Percentiles rank a stretch among this genome's conserved stretches.
Evolutionary conservation across 2,797 vertebrate species (phyloP).

Genomic region (Sebastes hubbsi): DNA sequence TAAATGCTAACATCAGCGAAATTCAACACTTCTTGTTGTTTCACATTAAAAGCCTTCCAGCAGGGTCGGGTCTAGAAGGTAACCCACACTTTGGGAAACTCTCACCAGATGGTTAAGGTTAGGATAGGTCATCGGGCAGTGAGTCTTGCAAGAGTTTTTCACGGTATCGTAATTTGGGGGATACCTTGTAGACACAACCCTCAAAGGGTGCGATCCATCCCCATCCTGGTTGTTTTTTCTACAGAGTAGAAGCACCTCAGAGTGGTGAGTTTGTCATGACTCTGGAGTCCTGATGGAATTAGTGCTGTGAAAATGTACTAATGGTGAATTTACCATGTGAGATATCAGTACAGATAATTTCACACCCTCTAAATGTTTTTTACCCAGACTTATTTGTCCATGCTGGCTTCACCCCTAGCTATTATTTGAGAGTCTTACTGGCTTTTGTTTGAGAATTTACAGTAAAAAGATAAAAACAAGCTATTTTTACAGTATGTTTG

Average conservation of each 20-base stretch:
- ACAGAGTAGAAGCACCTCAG: too few relatives aligned
- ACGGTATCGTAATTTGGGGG: too few relatives aligned
- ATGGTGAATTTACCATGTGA: neutral
- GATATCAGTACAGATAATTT: neutral
- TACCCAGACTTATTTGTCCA: accelerated
- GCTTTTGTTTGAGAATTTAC: neutral
- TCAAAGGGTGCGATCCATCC: neutral
- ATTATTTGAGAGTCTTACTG: neutral
- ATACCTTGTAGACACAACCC: too few relatives aligned
- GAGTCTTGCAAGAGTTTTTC: too few relatives aligned
- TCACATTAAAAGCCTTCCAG: neutral
- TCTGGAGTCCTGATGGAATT: too few relatives aligned
- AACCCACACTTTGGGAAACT: too few relatives aligned
- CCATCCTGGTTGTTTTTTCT: neutral
- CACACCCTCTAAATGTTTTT: neutral
- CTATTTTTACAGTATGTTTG: neutral
- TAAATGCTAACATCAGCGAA: neutral
- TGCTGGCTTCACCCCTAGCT: neutral
- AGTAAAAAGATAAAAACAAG: neutral
- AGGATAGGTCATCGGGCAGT: too few relatives aligned
- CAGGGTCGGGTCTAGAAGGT: neutral
- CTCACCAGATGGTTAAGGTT: too few relatives aligned
- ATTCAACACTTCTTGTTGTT: neutral
- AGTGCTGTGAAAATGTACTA: neutral
- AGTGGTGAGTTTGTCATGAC: too few relatives aligned